Base-by-base conservation (phyloP, 2,797 vertebrate species). In the Pipistrellus nathusii region DNA sequence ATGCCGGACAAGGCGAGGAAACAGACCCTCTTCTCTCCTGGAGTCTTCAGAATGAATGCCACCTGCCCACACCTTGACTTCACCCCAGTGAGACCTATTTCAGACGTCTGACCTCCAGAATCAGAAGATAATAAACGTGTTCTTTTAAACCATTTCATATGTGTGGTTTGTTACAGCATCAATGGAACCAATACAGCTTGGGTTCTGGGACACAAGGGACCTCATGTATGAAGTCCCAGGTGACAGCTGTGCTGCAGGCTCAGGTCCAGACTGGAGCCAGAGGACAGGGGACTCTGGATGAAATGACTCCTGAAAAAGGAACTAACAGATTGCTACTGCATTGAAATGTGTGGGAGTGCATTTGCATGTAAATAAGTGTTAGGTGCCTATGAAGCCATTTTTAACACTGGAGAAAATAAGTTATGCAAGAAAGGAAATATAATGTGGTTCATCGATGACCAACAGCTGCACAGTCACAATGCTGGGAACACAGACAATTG, bases 331-430 rank as follows among this genome's bases (percentile, higher is more conserved):
- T 71, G 8, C 66, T 48, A 11, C 55, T 3, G 13, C 3, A 4
- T 57, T 30, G 44, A 38, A 30, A 25, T 64, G 6, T 44, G 71
- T 46, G 18, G n/a, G 1, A 64, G 25, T 77, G 32, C 35, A 21
- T 68, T 30, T 90, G 44, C 68, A 14, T 57, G 5, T 25, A 80
- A 77, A 38, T n/a, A 76, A 93, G 35, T 38, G 44, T 82, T 81
- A 41, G 77, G 69, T 55, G 0, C 73, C 18, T n/a, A 53, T 30
- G 23, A 83, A 89, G 48, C 23, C 41, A 46, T 86, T 84, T 88
- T 85, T 68, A 68, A 73, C 38, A 48, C 23, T 76, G 76, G 57
- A 71, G 57, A 83, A 92, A 88, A 71, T 51, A 85, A 30, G 25
- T 81, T 81, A 15, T 41, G 9, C 59, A 55, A 35, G 75, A 89